Conservation (phyloP, 1,140 invertebrate genomes). For the Dreissena polymorpha region DNA sequence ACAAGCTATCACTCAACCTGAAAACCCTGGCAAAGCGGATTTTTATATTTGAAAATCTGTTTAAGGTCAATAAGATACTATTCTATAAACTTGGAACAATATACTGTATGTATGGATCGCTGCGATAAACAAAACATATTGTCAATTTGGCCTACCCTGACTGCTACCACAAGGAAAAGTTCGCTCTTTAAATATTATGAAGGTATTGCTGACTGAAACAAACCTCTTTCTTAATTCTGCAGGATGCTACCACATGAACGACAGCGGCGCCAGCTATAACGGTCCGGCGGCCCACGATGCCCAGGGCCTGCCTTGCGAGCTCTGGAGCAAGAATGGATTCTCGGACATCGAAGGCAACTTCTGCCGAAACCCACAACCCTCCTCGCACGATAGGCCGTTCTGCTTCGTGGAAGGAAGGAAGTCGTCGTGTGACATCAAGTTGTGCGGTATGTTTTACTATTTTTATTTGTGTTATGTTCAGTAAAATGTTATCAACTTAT, state of each 20-base stretch:
- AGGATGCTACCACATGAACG: constrained; percentile 1
- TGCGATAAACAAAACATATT: no score
- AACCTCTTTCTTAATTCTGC: background rate
- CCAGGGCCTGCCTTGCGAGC: background rate
- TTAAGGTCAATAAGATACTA: no score
- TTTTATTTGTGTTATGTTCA: background rate
- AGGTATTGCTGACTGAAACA: no score
- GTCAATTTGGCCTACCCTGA: no score
- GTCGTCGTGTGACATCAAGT: background rate
- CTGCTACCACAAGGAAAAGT: no score
- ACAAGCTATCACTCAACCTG: no score
- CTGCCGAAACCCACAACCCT: background rate
- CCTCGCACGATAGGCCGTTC: background rate
- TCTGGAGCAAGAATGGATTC: background rate
- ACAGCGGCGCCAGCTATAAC: background rate
- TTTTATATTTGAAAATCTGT: no score
- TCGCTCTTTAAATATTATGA: no score
- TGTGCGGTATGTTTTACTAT: background rate
- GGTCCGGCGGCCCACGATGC: background rate
- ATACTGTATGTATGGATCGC: no score
- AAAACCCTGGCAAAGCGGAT: no score
- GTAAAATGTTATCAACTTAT: no score
- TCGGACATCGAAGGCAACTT: background rate
- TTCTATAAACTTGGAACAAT: no score
- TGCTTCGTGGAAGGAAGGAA: background rate